phyloP scores from a whole-genome alignment of 92 coral and sea anemone genomes.

The Meandrina meandrites region DNA sequence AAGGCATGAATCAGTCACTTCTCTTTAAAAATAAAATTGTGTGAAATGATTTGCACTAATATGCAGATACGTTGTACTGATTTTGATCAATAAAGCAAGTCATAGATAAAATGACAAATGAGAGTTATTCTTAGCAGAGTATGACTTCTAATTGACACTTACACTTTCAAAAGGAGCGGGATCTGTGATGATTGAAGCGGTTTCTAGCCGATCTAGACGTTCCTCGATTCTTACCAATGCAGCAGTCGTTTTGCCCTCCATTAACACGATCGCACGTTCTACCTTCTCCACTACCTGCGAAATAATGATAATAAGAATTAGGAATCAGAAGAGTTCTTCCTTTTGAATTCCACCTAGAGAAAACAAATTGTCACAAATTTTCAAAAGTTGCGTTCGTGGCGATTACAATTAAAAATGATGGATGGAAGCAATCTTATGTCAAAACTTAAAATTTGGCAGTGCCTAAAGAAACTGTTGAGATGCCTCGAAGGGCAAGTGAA shows the following conservation, averaged over 20 bases:
- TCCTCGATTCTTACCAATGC: neutral
- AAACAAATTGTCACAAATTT: no score
- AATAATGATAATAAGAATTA: neutral
- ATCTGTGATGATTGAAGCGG: neutral
- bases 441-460: no score
- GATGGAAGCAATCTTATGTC: no score
- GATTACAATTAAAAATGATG: no score
- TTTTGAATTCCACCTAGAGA: constrained; percentile 1
- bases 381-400: no score
- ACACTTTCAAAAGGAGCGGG: neutral
- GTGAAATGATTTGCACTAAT: no score
- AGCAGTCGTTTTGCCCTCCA: constrained; percentile 2
- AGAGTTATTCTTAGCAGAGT: constrained; percentile 12
- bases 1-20: no score
- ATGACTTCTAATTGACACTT: constrained; percentile 3
- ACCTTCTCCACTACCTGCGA: neutral
- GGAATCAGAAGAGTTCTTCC: neutral
- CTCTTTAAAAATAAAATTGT: no score
- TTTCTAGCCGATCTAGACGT: constrained; percentile 4
- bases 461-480: neutral
- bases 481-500: neutral
- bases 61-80: no score
- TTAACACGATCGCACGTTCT: neutral
- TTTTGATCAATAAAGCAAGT: no score
- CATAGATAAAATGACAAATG: no score